Base-by-base conservation (phyloP, 2,888 invertebrate species). In the Atrina japonica region DNA sequence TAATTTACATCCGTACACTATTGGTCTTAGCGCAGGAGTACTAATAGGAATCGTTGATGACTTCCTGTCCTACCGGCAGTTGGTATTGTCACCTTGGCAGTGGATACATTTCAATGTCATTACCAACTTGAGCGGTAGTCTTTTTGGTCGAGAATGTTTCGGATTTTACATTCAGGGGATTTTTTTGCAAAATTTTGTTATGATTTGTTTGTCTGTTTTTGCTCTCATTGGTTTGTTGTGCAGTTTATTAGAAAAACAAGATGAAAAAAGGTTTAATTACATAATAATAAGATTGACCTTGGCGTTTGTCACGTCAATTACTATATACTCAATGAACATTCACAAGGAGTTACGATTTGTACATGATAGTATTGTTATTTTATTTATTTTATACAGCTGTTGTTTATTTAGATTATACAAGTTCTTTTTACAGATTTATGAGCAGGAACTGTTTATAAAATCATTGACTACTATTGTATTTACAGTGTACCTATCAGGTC, bases 101-200 rank as follows among this genome's bases (percentile, higher is more conserved):
- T 88, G 87, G 87, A 69, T 83, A n/a, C 73, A 71, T 40, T 88
- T 88, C 59, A 88, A 88, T 50, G 78, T 86, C 0, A 47, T 67
- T 3, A 66, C 53, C 18, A 74, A 82, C 35, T 64, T 70, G n/a
- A 67, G 80, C 9, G 63, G 76, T 1, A 45, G 63, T 3, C 49
- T 81, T 0, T 81, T 86, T 55, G 83, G 83, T 0, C n/a, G 30
- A 1, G 35, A 30, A 35, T 35, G 30, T 29, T 30, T n/a, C 7
- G 9, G n/a, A 1, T 53, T 25, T 29, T 53, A 53, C 18, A 14
- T 29, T 30, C 29, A 53, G 16, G n/a, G n/a, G n/a, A 53, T 53
- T 9, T 53, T 53, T 11, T 53, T 29, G n/a, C 30, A 21, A 27
- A 50, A 67, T 29, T 47, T 68, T 7, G 66, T 70, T n/a, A 35